Conservation (phyloP, 2,797 vertebrate species). For the Tangara arthus region DNA sequence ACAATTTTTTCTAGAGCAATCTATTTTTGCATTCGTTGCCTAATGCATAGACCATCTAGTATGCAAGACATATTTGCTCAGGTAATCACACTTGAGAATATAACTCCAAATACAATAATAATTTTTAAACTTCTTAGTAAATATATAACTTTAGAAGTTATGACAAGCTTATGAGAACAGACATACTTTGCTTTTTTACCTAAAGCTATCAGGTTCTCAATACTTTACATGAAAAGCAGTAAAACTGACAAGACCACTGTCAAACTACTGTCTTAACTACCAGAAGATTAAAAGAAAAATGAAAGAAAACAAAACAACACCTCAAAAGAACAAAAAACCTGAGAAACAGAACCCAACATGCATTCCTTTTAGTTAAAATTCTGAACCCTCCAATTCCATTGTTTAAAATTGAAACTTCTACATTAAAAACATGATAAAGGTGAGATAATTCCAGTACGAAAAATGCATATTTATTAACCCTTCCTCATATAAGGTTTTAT, state of each 20-base stretch:
- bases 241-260: background rate
- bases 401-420: background rate
- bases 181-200: background rate
- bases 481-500: background rate
- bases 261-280: background rate
- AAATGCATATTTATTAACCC: background rate
- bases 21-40: background rate
- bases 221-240: background rate
- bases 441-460: background rate
- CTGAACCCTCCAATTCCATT: background rate
- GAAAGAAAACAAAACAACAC: fast-evolving
- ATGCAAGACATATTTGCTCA: background rate
- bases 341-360: background rate
- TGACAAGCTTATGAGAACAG: background rate
- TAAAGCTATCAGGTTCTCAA: background rate
- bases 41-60: background rate
- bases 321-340: background rate
- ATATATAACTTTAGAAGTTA: background rate
- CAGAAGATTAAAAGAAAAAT: background rate
- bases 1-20: background rate
- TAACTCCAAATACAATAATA: background rate
- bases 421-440: background rate
- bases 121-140: background rate
- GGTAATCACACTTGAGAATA: background rate
- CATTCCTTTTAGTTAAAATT: background rate